Percentiles rank a stretch among this genome's conserved stretches.
phyloP scores from a whole-genome alignment of 2,888 invertebrate genomes.

The Standfussiana lucernea region DNA sequence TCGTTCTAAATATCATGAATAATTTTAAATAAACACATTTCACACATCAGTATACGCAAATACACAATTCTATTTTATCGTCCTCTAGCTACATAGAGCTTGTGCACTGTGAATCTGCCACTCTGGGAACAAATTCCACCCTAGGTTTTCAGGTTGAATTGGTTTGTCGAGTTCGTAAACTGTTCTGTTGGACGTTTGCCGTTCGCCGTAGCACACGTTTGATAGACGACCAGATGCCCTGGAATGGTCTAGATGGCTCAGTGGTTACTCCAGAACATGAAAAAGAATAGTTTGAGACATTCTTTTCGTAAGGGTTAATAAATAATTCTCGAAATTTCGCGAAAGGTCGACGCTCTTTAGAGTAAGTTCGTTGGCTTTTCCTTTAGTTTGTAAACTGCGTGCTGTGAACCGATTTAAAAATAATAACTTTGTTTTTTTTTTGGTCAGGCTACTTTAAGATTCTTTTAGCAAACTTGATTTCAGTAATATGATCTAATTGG shows the following conservation, averaged over 20 bases:
- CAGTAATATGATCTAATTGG: background rate
- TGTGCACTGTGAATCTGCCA: background rate
- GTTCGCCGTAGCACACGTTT: background rate
- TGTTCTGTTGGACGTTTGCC: background rate
- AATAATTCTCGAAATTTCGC: constrained; percentile 5
- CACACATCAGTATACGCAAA: constrained; percentile 50
- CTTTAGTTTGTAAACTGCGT: constrained; percentile 22
- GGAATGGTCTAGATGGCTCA: constrained; percentile 1
- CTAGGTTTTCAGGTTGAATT: background rate
- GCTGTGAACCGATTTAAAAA: constrained; percentile 29
- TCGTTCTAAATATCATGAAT: constrained; percentile 30
- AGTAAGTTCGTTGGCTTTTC: constrained; percentile 49
- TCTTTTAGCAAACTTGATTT: constrained; percentile 7
- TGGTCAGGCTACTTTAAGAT: background rate
- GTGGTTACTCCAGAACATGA: background rate
- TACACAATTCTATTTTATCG: constrained; percentile 10
- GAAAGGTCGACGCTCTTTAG: constrained; percentile 30
- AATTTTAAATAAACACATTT: constrained; percentile 17
- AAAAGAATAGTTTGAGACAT: background rate
- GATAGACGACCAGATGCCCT: constrained; percentile 13
- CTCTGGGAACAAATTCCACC: background rate
- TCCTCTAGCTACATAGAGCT: constrained; percentile 18
- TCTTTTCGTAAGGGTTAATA: constrained; percentile 5
- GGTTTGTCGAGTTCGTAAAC: constrained; percentile 8
- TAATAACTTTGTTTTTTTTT: constrained; percentile 19